Conservation (phyloP, 2,113 vertebrate genomes). For the Sylvia atricapilla region DNA sequence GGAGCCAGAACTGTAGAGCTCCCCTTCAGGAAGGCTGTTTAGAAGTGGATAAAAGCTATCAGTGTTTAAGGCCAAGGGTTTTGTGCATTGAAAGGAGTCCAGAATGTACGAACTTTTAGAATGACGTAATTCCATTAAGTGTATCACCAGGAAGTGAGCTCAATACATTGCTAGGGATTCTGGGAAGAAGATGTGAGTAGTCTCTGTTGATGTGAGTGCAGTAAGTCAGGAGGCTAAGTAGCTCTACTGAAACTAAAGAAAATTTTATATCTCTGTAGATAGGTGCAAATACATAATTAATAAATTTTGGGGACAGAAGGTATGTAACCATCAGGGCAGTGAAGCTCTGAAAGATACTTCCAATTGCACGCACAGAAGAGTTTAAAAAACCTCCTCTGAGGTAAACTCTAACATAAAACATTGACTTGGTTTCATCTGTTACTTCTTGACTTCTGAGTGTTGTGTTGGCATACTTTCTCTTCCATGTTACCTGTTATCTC, state of each 20-base stretch:
- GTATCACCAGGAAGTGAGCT: neutral
- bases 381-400: neutral
- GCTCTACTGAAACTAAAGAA: neutral
- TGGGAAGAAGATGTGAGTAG: neutral
- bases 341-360: neutral
- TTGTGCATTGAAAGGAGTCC: neutral
- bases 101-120: neutral
- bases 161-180: neutral
- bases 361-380: rapidly evolving
- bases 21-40: neutral
- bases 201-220: neutral
- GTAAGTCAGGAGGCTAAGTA: neutral
- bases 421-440: neutral
- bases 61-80: neutral
- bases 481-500: neutral
- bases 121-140: neutral
- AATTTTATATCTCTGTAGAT: neutral
- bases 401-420: neutral
- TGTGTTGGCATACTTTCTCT: neutral
- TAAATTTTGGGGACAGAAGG: neutral
- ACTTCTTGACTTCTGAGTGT: neutral
- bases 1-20: neutral
- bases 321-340: neutral
- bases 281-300: neutral
- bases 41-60: neutral